Evolutionary conservation across 2,797 vertebrate species (phyloP), one percentile per base, ranked within the genome.

Genomic region (Myripristis murdjan): DNA sequence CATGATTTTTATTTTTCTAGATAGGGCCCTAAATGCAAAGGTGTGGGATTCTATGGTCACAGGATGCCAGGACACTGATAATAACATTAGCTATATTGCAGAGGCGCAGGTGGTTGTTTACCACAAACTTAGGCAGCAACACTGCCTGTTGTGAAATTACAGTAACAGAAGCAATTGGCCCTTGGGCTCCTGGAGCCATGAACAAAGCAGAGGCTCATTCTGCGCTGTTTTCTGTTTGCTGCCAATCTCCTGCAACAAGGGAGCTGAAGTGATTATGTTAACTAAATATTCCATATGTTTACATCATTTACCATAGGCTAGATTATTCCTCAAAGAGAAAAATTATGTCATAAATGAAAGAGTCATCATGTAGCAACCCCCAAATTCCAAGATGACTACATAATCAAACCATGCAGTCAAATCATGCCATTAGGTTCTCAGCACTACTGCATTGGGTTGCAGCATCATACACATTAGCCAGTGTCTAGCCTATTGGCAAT

Each of bases 61-160:
- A 23, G 12, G 12, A 22, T 49, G 6, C 26, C 26, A 54, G 47
- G 15, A n/a, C 26, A 46, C n/a, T 23, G 39, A 52, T 52, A 10
- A n/a, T 66, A 31, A 14, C n/a, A 44, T 60, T 6, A 58, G 44
- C 63, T 39, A 77, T 68, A 14, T 22, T 39, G 26, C 33, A 68
- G 63, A 37, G 62, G 64, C 7, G 16, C 31, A n/a, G 37, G 47
- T 26, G 41, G 12, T 58, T 10, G 14, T 22, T n/a, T 46, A 67
- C 2, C 41, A 26, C 1, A 23, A 55, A 12, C 14, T 47, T 31
- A 12, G 10, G 31, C 18, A 37, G 20, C 16, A 53, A 52, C 24
- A 22, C 37, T 33, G 53, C 75, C 70, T 88, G 81, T 85, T 80
- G 63, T 69, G 77, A 84, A 83, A 75, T 71, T 72, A 51, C n/a